Base-by-base conservation (phyloP, 2,888 invertebrate species). In the Troilus luridus region DNA sequence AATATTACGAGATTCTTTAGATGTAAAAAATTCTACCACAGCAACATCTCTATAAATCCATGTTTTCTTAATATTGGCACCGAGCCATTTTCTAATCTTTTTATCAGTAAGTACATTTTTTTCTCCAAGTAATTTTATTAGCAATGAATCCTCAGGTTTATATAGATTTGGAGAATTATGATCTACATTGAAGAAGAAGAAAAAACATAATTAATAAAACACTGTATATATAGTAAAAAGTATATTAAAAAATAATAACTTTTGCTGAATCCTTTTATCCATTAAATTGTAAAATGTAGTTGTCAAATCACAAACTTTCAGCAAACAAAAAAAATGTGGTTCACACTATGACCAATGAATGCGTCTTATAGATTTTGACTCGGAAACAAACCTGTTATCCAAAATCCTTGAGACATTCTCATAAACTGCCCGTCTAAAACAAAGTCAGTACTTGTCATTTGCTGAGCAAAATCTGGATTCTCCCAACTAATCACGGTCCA, bases 21-120 rank as follows among this genome's bases (percentile, higher is more conserved):
- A 67, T 41, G 91, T 88, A 11, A 67, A 77, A 59, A 92, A 90
- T 56, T 91, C 72, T 14, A 91, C 91, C 59, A 91, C 88, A 41
- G 90, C 90, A n/a, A n/a, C 58, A 24, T 91, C 19, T 64, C 67
- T 64, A 59, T 91, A 91, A 67, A 91, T 88, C 92, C 92, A 92
- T 5, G 91, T 54, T 27, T 88, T 62, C 54, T 90, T 81, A n/a
- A 91, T 88, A 10, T 88, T 91, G 6, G 88, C 12, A 17, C 91
- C 91, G 1, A 92, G 72, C 92, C 92, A 92, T 72, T 58, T 88
- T 58, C 59, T 89, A 62, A 92, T 85, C 64, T 67, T 91, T 59
- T 64, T 62, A 14, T 90, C n/a, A n/a, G 72, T 91, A n/a, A 91
- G 81, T 60, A 58, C 67, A 67, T 12, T 56, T 54, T 90, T 41